Conservation (phyloP, 1,140 invertebrate genomes). For the Drosophila littoralis region DNA sequence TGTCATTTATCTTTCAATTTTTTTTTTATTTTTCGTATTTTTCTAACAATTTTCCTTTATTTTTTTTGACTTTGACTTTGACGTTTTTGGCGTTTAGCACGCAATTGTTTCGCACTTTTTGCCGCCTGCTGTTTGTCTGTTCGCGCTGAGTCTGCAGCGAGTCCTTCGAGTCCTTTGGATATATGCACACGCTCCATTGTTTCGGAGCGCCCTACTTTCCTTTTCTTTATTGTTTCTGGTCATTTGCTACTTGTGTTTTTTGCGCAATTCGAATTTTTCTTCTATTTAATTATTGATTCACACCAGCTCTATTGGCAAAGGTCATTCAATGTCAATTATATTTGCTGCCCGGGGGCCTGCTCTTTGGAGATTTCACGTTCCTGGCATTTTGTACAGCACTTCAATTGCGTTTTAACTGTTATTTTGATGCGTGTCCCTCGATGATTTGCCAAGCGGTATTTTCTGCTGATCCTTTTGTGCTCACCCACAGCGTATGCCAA, state of each 20-base stretch:
- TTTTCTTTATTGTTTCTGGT: conserved; percentile 56
- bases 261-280: conserved; percentile 24
- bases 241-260: conserved; percentile 51
- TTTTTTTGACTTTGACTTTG: conserved; percentile 47
- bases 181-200: conserved; percentile 62
- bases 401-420: conserved; percentile 73
- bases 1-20: conserved; percentile 74
- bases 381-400: conserved; percentile 47
- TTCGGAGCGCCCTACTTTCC: conserved; percentile 58
- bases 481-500: conserved; percentile 49
- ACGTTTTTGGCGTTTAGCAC: conserved; percentile 80
- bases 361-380: conserved; percentile 51
- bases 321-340: conserved; percentile 72
- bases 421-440: conserved; percentile 45
- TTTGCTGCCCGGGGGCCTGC: conserved; percentile 23
- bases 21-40: conserved; percentile 43
- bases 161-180: conserved; percentile 44
- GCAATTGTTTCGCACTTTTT: conserved; percentile 80
- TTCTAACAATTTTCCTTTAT: conserved; percentile 17
- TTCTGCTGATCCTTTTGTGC: conserved; percentile 20
- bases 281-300: conserved; percentile 79
- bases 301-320: conserved; percentile 62
- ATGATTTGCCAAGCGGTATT: conserved; percentile 10
- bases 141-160: conserved; percentile 45
- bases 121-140: conserved; percentile 42